Conservation (phyloP, 2,113 vertebrate genomes). For the Leptobrachium leishanense region DNA sequence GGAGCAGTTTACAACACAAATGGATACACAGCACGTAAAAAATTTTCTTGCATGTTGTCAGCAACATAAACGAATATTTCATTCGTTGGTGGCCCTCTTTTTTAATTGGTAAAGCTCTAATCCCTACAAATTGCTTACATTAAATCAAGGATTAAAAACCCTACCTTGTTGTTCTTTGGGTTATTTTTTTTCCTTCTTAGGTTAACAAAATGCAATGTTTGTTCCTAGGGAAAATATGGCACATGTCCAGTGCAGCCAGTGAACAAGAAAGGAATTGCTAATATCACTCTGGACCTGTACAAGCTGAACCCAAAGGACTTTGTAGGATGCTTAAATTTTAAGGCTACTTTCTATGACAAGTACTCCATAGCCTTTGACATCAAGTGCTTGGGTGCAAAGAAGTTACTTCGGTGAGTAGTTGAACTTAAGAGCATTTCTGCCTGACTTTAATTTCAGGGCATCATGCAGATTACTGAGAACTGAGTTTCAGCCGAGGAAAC, state of each 20-base stretch:
- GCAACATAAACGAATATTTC: too few species aligned
- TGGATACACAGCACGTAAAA: too few species aligned
- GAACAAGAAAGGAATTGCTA: slow-evolving; percentile 77
- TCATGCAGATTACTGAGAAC: too few species aligned
- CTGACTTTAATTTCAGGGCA: too few species aligned
- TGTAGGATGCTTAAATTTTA: slow-evolving; percentile 78
- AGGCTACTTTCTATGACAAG: slow-evolving; percentile 77
- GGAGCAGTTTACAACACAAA: too few species aligned
- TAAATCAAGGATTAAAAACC: background rate
- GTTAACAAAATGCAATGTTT: background rate
- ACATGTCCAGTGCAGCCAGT: slow-evolving; percentile 41
- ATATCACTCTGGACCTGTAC: slow-evolving; percentile 79
- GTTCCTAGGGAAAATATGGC: slow-evolving; percentile 42
- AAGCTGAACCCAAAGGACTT: slow-evolving; percentile 80
- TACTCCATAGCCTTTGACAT: slow-evolving; percentile 79
- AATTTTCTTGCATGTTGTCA: too few species aligned
- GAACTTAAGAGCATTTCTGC: too few species aligned
- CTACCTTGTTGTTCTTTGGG: background rate
- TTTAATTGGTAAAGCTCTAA: too few species aligned
- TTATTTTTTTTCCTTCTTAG: background rate
- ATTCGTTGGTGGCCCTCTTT: too few species aligned
- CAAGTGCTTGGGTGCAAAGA: slow-evolving; percentile 71
- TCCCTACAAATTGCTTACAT: too few species aligned
- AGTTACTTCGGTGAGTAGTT: slow-evolving; percentile 68
- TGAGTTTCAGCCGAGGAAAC: too few species aligned